Evolutionary conservation across 2,797 vertebrate genomes (phyloP).

Genomic region (Dallia pectoralis): DNA sequence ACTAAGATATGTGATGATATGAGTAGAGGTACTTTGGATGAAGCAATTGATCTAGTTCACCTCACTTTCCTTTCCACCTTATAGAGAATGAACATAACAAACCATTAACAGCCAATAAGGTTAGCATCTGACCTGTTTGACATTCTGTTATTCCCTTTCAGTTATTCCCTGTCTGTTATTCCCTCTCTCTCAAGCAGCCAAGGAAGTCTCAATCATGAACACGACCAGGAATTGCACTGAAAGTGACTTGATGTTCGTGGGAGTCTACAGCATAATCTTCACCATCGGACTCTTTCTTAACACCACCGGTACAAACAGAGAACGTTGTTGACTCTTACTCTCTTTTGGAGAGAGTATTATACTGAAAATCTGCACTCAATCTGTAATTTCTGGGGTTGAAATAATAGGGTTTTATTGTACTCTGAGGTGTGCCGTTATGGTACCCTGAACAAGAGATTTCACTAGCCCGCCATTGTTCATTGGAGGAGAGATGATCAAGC

Average conservation of each 20-base stretch:
- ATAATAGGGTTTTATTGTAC: too few relatives aligned
- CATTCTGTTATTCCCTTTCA: neutral
- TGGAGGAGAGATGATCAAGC: too few relatives aligned
- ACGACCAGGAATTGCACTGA: neutral
- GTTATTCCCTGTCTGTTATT: neutral
- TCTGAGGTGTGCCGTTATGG: too few relatives aligned
- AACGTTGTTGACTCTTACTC: neutral
- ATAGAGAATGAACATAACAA: neutral
- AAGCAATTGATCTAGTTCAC: neutral
- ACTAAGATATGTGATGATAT: too few relatives aligned
- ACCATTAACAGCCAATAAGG: neutral
- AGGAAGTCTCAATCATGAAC: constrained; percentile 34
- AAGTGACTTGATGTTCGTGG: constrained; percentile 29
- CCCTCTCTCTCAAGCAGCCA: neutral
- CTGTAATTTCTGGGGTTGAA: too few relatives aligned
- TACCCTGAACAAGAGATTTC: too few relatives aligned
- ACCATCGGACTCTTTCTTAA: constrained; percentile 62
- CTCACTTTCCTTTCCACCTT: neutral
- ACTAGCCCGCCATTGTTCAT: too few relatives aligned
- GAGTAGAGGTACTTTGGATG: neutral
- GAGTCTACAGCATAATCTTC: constrained; percentile 56
- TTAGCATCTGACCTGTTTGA: neutral
- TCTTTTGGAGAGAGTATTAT: neutral
- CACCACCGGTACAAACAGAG: constrained; percentile 26
- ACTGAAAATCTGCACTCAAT: too few relatives aligned